Evolutionary conservation across 2,888 invertebrate species (phyloP).

Genomic region (Rhyacophila evoluta): DNA sequence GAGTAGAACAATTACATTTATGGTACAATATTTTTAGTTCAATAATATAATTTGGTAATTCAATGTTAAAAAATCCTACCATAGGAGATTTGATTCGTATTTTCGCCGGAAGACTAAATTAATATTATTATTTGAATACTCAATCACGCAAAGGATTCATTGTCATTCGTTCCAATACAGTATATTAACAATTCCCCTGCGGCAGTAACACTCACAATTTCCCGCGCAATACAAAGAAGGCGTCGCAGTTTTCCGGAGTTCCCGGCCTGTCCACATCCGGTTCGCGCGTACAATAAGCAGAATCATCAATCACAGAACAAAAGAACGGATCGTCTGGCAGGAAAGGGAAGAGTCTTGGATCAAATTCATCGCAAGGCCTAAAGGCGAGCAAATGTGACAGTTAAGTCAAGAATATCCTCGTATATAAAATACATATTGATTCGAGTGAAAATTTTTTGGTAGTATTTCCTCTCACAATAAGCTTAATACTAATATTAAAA

Average conservation of each 20-base stretch:
- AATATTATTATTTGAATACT: not conserved
- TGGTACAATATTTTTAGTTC: too few relatives aligned
- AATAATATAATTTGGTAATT: too few relatives aligned
- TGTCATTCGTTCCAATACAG: not conserved
- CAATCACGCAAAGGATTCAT: not conserved
- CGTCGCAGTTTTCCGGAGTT: conserved; percentile 3
- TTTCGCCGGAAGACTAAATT: too few relatives aligned
- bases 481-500: too few relatives aligned
- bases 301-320: conserved; percentile 52
- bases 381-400: not conserved
- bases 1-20: too few relatives aligned
- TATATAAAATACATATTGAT: too few relatives aligned
- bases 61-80: too few relatives aligned
- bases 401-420: too few relatives aligned
- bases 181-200: conserved; percentile 25
- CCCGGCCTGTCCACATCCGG: conserved; percentile 34
- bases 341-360: conserved; percentile 29
- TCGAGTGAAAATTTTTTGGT: too few relatives aligned
- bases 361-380: conserved; percentile 2
- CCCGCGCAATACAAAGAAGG: conserved; percentile 31
- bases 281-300: conserved; percentile 42
- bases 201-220: conserved; percentile 50
- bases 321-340: conserved; percentile 32
- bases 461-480: too few relatives aligned
- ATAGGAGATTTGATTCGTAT: too few relatives aligned